Percentiles rank a stretch among this genome's conserved stretches.
Evolutionary conservation across 1,140 invertebrate genomes (phyloP).

Genomic region (Propsilocerus akamusi): DNA sequence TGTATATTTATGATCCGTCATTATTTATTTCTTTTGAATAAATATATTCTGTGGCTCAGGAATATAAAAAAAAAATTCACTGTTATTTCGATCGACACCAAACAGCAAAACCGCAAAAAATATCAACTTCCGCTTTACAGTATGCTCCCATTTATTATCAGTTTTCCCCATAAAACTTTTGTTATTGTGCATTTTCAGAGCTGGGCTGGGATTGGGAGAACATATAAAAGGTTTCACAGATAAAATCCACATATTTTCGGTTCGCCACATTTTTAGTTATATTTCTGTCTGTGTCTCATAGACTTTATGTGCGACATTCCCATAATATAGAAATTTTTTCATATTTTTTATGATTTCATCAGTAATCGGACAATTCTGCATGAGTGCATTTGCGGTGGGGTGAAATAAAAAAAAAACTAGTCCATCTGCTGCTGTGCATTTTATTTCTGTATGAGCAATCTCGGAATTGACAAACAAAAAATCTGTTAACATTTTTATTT

Average conservation of each 20-base stretch:
- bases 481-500: too few relatives aligned
- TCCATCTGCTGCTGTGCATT: too few relatives aligned
- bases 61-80: neutral
- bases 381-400: neutral
- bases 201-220: neutral
- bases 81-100: neutral
- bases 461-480: too few relatives aligned
- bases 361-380: constrained; percentile 3
- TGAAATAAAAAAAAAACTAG: too few relatives aligned
- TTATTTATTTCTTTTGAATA: neutral
- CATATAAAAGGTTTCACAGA: neutral
- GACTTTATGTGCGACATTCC: neutral
- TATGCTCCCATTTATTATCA: neutral
- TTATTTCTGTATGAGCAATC: too few relatives aligned
- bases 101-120: neutral
- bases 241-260: neutral
- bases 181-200: constrained; percentile 3
- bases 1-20: neutral
- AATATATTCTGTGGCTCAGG: neutral
- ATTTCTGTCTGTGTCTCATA: neutral
- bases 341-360: constrained; percentile 2
- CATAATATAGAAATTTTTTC: neutral
- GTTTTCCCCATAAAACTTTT: neutral
- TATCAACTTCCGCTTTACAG: neutral
- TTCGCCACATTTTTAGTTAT: neutral